Conservation (phyloP, 1,140 invertebrate genomes). For the Drosophila erecta region DNA sequence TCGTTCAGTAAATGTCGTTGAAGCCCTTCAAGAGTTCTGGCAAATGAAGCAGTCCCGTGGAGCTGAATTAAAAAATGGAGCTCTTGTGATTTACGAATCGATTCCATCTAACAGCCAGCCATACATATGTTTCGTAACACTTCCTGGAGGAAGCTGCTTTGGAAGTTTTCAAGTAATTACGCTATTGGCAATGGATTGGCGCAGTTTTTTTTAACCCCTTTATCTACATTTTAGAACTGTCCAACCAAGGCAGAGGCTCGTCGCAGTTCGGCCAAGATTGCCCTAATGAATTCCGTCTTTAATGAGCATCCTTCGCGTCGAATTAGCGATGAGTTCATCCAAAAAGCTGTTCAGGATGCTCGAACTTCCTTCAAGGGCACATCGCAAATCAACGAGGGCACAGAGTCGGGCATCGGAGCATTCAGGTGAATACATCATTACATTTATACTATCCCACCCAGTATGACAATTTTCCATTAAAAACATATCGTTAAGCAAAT, state of each 20-base stretch:
- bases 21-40: slow-evolving; percentile 98
- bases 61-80: slow-evolving; percentile 94
- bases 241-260: slow-evolving; percentile 97
- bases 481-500: too few species aligned
- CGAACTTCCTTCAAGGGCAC: slow-evolving; percentile 88
- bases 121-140: slow-evolving; percentile 97
- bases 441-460: too few species aligned
- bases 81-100: slow-evolving; percentile 97
- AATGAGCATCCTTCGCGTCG: slow-evolving; percentile 97
- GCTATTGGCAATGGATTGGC: too few species aligned
- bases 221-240: slow-evolving; percentile 89
- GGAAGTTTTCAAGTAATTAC: slow-evolving; percentile 94
- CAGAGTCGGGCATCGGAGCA: slow-evolving; percentile 94
- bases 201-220: background rate
- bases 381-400: slow-evolving; percentile 90
- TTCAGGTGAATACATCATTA: slow-evolving; percentile 87
- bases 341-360: slow-evolving; percentile 95
- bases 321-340: slow-evolving; percentile 97
- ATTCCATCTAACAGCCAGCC: slow-evolving; percentile 95
- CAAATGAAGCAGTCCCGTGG: slow-evolving; percentile 96
- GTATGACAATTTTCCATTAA: too few species aligned
- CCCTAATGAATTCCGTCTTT: slow-evolving; percentile 98
- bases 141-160: slow-evolving; percentile 97
- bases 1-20: slow-evolving; percentile 94
- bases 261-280: slow-evolving; percentile 97